Conservation (phyloP, 2,113 vertebrate species). For the Phodopus roborovskii region DNA sequence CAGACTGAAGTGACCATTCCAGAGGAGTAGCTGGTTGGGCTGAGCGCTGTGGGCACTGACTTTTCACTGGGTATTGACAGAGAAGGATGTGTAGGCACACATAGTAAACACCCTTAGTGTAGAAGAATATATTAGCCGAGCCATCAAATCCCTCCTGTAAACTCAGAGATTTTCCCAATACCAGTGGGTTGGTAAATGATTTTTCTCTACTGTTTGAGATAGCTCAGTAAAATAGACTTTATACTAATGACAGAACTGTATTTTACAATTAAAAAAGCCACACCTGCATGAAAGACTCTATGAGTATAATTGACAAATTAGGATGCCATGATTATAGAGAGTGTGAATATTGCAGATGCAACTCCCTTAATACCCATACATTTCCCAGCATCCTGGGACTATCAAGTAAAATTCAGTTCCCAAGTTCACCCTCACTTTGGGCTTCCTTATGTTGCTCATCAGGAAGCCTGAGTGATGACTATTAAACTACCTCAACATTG, state of each 20-base stretch:
- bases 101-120: not conserved
- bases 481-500: not conserved
- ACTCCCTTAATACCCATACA: too few relatives aligned
- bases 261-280: not conserved
- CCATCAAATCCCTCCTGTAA: too few relatives aligned
- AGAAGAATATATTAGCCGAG: not conserved
- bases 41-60: not conserved
- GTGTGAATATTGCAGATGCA: not conserved
- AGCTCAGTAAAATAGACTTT: not conserved
- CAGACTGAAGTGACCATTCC: not conserved
- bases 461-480: not conserved
- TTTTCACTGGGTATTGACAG: not conserved
- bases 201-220: not conserved
- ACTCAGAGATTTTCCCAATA: not conserved
- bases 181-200: not conserved
- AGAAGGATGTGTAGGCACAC: not conserved
- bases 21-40: not conserved
- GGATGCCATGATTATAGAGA: not conserved
- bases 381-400: not conserved
- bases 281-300: not conserved
- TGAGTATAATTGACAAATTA: not conserved
- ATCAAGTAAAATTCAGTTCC: not conserved
- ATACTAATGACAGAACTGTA: too few relatives aligned
- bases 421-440: not conserved
- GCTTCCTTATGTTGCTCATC: too few relatives aligned